Evolutionary conservation across 2,888 invertebrate genomes (phyloP).

Genomic region (Parascotia fuliginaria): DNA sequence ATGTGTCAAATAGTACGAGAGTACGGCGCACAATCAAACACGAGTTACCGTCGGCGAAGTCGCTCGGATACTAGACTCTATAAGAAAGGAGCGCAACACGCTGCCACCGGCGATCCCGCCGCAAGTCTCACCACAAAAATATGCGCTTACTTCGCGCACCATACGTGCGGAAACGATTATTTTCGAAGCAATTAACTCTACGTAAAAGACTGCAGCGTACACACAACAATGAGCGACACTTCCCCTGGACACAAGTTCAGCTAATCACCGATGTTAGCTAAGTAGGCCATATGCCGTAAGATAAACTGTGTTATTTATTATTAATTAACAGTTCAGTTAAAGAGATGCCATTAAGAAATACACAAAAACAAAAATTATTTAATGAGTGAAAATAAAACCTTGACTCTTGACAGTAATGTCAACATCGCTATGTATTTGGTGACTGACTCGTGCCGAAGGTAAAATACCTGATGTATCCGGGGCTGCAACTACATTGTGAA

Average conservation of each 20-base stretch:
- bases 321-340: background rate
- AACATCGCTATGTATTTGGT: slow-evolving; percentile 7
- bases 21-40: slow-evolving; percentile 55
- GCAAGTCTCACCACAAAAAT: slow-evolving; percentile 50
- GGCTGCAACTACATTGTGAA: slow-evolving; percentile 10
- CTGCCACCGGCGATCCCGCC: slow-evolving; percentile 55
- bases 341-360: background rate
- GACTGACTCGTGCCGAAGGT: slow-evolving; percentile 28
- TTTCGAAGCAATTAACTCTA: slow-evolving; percentile 44
- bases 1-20: slow-evolving; percentile 26
- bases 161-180: slow-evolving; percentile 47
- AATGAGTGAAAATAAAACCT: slow-evolving; percentile 16
- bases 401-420: slow-evolving; percentile 26
- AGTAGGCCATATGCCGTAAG: background rate
- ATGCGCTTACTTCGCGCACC: slow-evolving; percentile 39
- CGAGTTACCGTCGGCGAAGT: slow-evolving; percentile 57
- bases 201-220: slow-evolving; percentile 10
- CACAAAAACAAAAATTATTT: slow-evolving; percentile 13
- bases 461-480: slow-evolving; percentile 13
- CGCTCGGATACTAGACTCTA: slow-evolving; percentile 63
- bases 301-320: background rate
- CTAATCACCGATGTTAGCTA: background rate
- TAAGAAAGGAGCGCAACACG: slow-evolving; percentile 63
- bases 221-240: background rate
- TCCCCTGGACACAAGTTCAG: background rate